phyloP scores from a whole-genome alignment of 1,140 invertebrate species.

The Drosophila nebulosa region DNA sequence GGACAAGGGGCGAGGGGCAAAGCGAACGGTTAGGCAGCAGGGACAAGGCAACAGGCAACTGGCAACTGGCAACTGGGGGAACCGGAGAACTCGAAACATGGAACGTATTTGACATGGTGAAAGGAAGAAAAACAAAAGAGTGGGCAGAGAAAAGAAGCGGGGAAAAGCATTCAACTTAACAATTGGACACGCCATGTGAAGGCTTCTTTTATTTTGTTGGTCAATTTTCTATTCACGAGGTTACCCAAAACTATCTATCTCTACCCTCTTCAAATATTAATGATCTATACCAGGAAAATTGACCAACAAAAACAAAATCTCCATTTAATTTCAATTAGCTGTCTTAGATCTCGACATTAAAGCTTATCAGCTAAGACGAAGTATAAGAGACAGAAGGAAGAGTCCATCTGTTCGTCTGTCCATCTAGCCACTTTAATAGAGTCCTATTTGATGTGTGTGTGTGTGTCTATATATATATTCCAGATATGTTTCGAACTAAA shows the following conservation, averaged over 20 bases:
- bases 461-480: too few relatives aligned
- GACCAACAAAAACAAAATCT: too few relatives aligned
- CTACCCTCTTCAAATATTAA: background rate
- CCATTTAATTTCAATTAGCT: too few relatives aligned
- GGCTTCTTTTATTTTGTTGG: slow-evolving; percentile 9
- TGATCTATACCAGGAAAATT: too few relatives aligned
- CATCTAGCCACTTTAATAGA: too few relatives aligned
- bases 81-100: background rate
- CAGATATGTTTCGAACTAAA: too few relatives aligned
- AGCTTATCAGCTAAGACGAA: too few relatives aligned
- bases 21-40: background rate
- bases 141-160: background rate
- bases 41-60: background rate
- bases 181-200: slow-evolving; percentile 32
- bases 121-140: background rate
- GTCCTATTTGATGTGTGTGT: too few relatives aligned
- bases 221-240: background rate
- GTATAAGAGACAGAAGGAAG: too few relatives aligned
- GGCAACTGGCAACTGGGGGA: background rate
- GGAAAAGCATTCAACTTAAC: background rate
- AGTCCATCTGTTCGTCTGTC: too few relatives aligned
- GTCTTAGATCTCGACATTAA: too few relatives aligned
- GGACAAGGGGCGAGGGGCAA: too few relatives aligned
- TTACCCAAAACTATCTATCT: background rate
- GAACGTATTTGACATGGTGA: background rate